These are phyloP conservation scores for Bubo blakistoni DNA, from an alignment of 2,113 vertebrate species.

Conservation along the genomic window DNA sequence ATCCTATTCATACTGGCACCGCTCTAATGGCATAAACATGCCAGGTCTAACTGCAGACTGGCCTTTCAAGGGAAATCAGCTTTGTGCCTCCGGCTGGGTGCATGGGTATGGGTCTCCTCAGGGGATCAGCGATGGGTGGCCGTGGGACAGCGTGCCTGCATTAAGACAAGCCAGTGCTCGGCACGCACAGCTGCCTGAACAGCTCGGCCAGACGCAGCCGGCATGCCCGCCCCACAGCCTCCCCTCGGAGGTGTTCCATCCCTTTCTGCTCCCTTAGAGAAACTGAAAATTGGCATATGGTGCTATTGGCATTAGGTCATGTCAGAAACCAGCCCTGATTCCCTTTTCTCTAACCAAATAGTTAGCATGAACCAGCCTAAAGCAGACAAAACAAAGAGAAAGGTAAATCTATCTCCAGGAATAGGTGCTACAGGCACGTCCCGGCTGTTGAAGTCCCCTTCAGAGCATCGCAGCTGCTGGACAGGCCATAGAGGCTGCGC, in stretches of 20 bases:
- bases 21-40: fast-evolving
- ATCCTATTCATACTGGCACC: too few species aligned
- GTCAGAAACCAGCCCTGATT: neutral
- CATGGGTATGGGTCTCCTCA: neutral
- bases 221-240: too few species aligned
- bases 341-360: neutral
- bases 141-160: neutral
- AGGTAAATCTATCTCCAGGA: neutral
- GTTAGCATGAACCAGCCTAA: neutral
- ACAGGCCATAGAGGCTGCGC: neutral
- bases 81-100: fast-evolving
- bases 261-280: neutral
- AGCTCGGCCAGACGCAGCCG: neutral
- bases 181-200: neutral
- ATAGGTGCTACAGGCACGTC: fast-evolving
- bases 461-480: neutral
- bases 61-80: neutral
- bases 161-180: fast-evolving
- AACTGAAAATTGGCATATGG: neutral
- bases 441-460: neutral
- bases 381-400: neutral
- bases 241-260: fast-evolving
- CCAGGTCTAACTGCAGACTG: neutral
- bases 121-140: neutral
- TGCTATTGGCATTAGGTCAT: neutral